These are phyloP conservation scores for Melieria crassipennis DNA, from an alignment of 2,888 invertebrate species.

Conservation along the genomic window DNA sequence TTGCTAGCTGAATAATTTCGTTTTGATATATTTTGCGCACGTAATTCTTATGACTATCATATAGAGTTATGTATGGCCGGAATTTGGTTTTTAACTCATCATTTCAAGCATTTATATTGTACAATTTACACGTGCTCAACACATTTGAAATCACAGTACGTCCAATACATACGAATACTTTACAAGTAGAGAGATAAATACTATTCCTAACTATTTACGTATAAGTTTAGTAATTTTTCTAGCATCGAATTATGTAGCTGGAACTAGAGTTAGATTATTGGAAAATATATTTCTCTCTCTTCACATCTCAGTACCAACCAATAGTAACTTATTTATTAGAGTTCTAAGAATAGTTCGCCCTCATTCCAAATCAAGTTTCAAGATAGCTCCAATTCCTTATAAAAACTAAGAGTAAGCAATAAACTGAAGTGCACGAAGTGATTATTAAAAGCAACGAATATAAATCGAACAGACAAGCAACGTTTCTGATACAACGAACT, in stretches of 20 bases:
- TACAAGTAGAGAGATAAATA: background rate
- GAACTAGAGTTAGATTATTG: background rate
- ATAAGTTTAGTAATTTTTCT: background rate
- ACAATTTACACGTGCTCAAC: conserved; percentile 39
- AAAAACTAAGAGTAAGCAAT: conserved; percentile 40
- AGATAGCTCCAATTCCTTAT: conserved; percentile 26
- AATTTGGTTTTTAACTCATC: no score
- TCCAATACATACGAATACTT: conserved; percentile 47
- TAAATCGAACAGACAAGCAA: conserved; percentile 63
- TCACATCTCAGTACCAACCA: conserved; percentile 33
- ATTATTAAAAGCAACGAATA: conserved; percentile 61
- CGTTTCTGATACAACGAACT: conserved; percentile 68
- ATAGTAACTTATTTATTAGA: conserved; percentile 41
- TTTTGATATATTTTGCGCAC: no score
- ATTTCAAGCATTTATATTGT: background rate
- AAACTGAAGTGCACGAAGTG: conserved; percentile 45
- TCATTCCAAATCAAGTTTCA: no score
- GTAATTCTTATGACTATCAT: no score
- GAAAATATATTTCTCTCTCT: conserved; percentile 22
- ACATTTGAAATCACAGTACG: conserved; percentile 57
- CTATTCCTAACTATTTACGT: background rate
- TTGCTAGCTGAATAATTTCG: no score
- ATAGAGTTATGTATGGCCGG: no score
- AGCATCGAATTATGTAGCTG: background rate
- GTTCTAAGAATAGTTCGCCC: conserved; percentile 29